Evolutionary conservation across 37 sponge, comb jelly and placozoan genomes (phyloP).

Genomic region (Cliona cf. orientalis): DNA sequence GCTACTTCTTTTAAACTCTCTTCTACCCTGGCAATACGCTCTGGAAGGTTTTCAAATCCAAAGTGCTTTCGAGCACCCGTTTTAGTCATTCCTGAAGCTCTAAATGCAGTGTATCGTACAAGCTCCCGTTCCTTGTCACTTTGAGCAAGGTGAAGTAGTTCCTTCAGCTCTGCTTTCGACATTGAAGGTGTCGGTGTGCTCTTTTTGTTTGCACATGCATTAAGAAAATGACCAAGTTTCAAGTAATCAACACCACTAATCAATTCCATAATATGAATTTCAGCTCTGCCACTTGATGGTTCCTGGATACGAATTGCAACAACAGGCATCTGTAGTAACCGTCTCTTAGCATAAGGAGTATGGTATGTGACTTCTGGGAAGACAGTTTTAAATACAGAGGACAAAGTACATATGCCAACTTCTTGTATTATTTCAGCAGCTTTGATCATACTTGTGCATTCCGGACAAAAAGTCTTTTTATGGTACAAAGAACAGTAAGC

Average conservation of each 20-base stretch:
- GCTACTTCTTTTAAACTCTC: background rate
- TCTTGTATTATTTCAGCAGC: background rate
- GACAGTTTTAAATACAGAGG: constrained; percentile 6
- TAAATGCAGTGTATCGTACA: constrained; percentile 1
- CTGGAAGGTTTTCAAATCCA: constrained; percentile 15
- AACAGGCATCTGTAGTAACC: constrained; percentile 29
- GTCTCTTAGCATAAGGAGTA: constrained; percentile 25
- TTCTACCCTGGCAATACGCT: constrained; percentile 12
- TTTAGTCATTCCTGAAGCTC: constrained; percentile 23
- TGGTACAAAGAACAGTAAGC: background rate
- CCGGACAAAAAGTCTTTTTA: background rate
- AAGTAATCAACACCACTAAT: constrained; percentile 22
- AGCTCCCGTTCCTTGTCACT: constrained; percentile 21
- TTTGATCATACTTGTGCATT: background rate
- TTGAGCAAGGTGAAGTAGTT: constrained; percentile 7
- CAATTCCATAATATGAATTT: constrained; percentile 4
- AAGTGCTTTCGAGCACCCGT: constrained; percentile 14
- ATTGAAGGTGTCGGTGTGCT: background rate
- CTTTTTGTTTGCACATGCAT: background rate
- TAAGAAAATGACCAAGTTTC: constrained; percentile 7
- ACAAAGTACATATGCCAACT: background rate
- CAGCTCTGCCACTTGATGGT: constrained; percentile 13
- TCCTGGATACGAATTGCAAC: background rate
- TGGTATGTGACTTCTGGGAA: constrained; percentile 15
- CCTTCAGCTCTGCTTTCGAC: constrained; percentile 11